A percentile compares a stretch with the other conserved stretches of the same genome.
Evolutionary conservation across 2,888 invertebrate genomes (phyloP).

Genomic region (Baronia brevicornis): DNA sequence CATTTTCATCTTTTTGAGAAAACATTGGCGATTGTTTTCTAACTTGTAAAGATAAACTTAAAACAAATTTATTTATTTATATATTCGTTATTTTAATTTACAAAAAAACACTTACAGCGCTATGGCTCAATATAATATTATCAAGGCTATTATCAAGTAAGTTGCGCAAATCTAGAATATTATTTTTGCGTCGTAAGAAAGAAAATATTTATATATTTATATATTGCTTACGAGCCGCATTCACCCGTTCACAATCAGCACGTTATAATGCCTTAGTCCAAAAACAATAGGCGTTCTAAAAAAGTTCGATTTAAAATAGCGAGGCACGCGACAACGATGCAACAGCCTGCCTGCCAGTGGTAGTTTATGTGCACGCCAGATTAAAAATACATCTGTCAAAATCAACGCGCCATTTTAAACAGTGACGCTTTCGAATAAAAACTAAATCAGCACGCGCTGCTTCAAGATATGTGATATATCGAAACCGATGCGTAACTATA

Average conservation of each 20-base stretch:
- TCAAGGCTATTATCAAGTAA: no score
- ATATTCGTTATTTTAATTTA: no score
- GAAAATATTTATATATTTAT: background rate
- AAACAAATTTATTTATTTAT: no score
- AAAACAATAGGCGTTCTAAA: slow-evolving; percentile 30
- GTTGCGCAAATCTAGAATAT: no score
- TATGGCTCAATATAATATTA: no score
- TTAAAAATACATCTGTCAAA: slow-evolving; percentile 19
- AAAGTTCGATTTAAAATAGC: slow-evolving; percentile 40
- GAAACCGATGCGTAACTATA: slow-evolving; percentile 25
- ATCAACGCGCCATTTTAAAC: slow-evolving; percentile 17
- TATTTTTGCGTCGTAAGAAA: no score
- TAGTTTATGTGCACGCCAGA: no score
- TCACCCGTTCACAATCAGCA: background rate
- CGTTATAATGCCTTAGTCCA: background rate
- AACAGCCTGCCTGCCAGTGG: no score
- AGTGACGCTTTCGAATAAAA: slow-evolving; percentile 18
- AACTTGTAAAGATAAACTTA: no score
- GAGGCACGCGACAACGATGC: slow-evolving; percentile 53
- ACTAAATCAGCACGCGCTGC: slow-evolving; percentile 20
- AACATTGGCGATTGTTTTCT: no score
- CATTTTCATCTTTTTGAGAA: no score
- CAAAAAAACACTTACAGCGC: no score
- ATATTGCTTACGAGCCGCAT: background rate
- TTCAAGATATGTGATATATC: slow-evolving; percentile 20